Evolutionary conservation across 2,888 invertebrate genomes (phyloP), one percentile per base, ranked within the genome.

Genomic region (Scaptomyza flava): DNA sequence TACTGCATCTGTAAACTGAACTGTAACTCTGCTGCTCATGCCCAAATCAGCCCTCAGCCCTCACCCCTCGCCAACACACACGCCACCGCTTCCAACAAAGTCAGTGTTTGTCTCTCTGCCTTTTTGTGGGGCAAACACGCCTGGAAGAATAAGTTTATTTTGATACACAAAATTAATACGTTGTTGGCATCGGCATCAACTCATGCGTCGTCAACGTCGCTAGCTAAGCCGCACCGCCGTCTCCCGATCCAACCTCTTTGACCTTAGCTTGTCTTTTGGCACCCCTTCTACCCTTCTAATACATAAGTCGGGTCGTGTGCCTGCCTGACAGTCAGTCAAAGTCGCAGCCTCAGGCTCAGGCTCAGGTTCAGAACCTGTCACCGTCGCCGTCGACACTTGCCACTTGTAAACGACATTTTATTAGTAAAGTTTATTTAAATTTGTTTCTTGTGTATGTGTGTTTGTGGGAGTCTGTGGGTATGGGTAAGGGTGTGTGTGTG

Each of bases 391-490:
- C 82, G 78, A 82, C 82, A 82, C 82, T 82, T 82, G 82, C 82
- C 85, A 85, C 82, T 82, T 82, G 83, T 86, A 86, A 83, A 83
- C 83, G 86, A 82, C 83, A 86, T 83, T 83, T 83, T 86, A 83
- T 83, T 83, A 83, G 83, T 83, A 81, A 86, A 83, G 86, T 83
- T 83, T 83, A 86, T 86, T 83, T 83, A 86, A 86, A 86, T 83
- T 86, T 83, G 85, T 72, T 74, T 68, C 72, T 62, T 73, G 47
- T 68, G 64, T 48, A 36, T 58, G 54, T 45, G 72, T 14, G 52
- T 58, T 33, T 64, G 58, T 27, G 27, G 27, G 72, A 12, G 52
- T 58, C 27, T 64, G 58, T 27, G 27, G 27, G 6, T 27, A 27
- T 27, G 47, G 33, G 38, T 1, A 33, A 6, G 6, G 51, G 33